Percentiles rank a stretch among this genome's conserved stretches.
phyloP scores from a whole-genome alignment of 2,113 vertebrate genomes.

The Coptodon bakossiorum region DNA sequence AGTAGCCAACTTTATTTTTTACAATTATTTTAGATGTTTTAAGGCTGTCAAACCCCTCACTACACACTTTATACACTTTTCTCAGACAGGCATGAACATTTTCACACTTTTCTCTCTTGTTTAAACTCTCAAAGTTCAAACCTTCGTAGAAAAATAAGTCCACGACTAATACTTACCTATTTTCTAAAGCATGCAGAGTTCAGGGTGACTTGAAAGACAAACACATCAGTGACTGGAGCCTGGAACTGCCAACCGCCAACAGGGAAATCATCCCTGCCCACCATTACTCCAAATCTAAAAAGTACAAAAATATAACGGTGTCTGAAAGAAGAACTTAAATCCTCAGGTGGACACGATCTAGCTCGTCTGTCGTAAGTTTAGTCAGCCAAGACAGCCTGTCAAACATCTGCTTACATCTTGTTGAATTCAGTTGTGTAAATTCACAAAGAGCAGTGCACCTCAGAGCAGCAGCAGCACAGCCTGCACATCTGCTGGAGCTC shows the following conservation, averaged over 20 bases:
- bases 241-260: neutral
- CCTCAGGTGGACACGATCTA: neutral
- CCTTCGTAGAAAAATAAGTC: neutral
- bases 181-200: neutral
- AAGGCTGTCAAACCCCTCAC: neutral
- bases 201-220: neutral
- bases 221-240: neutral
- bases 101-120: neutral
- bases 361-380: accelerated
- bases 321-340: neutral
- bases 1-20: neutral
- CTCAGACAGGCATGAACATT: neutral
- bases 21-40: neutral
- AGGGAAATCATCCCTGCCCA: neutral
- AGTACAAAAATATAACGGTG: neutral
- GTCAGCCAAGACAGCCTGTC: neutral
- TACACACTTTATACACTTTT: neutral
- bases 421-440: neutral
- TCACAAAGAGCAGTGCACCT: neutral
- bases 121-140: neutral
- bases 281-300: neutral
- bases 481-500: neutral
- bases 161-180: neutral
- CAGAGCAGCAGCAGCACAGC: neutral
- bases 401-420: neutral